These are phyloP conservation scores for Lophura nycthemera DNA, from an alignment of 2,113 vertebrate genomes.

Conservation along the genomic window DNA sequence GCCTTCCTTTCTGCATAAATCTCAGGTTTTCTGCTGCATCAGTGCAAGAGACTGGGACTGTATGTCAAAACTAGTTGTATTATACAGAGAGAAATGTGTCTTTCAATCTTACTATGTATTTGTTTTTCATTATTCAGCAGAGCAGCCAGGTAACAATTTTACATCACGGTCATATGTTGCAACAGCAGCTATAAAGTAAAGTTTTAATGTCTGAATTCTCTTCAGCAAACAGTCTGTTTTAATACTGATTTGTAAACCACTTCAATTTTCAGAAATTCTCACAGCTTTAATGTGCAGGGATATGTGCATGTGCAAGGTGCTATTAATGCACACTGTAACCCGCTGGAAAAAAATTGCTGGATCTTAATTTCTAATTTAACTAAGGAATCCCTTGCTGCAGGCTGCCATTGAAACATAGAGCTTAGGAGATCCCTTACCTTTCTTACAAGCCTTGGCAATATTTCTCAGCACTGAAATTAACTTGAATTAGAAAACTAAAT, in stretches of 20 bases:
- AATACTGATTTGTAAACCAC: background rate
- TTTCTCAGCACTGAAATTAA: background rate
- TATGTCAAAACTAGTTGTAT: background rate
- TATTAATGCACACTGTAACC: rapidly evolving
- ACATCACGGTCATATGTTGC: background rate
- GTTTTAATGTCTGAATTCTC: background rate
- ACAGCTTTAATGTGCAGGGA: background rate
- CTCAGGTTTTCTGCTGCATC: conserved; percentile 31
- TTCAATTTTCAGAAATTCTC: background rate
- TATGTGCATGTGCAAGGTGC: background rate
- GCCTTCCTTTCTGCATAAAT: background rate
- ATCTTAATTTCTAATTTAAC: background rate
- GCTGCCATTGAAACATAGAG: background rate
- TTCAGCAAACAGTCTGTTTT: background rate
- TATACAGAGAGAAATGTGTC: background rate
- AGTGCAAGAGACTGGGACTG: background rate
- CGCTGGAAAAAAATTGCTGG: background rate
- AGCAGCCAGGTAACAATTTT: background rate
- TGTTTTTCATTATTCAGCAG: background rate
- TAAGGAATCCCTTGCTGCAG: background rate
- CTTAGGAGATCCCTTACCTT: background rate
- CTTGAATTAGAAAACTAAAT: background rate
- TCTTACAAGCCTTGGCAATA: background rate
- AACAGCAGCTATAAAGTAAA: background rate
- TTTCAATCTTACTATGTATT: background rate